These are phyloP conservation scores for Boloria selene DNA, from an alignment of 2,888 invertebrate species.

Conservation along the genomic window DNA sequence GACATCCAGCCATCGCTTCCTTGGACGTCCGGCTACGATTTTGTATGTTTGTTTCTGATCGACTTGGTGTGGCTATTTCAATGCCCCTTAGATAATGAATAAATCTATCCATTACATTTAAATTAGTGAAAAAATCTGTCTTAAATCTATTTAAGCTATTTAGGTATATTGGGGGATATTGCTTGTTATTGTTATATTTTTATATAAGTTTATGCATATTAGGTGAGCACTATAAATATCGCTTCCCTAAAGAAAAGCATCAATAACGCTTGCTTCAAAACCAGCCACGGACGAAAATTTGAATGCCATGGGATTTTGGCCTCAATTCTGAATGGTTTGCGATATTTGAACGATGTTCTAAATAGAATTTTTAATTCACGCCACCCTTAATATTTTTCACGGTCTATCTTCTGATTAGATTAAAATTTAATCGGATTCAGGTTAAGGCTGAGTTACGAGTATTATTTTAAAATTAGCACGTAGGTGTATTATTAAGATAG, in stretches of 20 bases:
- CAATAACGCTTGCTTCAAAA: constrained; percentile 21
- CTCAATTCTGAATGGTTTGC: constrained; percentile 2
- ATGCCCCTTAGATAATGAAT: too few species aligned
- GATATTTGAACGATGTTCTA: constrained; percentile 9
- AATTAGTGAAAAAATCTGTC: too few species aligned
- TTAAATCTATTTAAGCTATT: too few species aligned
- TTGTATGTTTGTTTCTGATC: too few species aligned
- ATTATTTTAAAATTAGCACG: neutral
- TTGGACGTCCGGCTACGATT: too few species aligned
- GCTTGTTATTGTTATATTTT: neutral
- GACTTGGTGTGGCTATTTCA: too few species aligned
- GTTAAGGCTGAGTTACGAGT: constrained; percentile 44
- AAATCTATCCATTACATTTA: too few species aligned
- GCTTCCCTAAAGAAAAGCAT: constrained; percentile 1
- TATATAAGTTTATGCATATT: neutral
- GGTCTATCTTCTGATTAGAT: constrained; percentile 58
- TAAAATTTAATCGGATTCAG: constrained; percentile 57
- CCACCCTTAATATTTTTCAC: constrained; percentile 46
- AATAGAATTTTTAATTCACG: constrained; percentile 45
- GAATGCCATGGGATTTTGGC: constrained; percentile 1
- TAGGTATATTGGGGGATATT: neutral
- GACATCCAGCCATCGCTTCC: too few species aligned
- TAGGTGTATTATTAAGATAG: too few species aligned
- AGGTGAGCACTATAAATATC: constrained; percentile 6
- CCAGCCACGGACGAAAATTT: constrained; percentile 11